Conservation (phyloP, 2,888 invertebrate genomes). For the Hydraecia micacea region DNA sequence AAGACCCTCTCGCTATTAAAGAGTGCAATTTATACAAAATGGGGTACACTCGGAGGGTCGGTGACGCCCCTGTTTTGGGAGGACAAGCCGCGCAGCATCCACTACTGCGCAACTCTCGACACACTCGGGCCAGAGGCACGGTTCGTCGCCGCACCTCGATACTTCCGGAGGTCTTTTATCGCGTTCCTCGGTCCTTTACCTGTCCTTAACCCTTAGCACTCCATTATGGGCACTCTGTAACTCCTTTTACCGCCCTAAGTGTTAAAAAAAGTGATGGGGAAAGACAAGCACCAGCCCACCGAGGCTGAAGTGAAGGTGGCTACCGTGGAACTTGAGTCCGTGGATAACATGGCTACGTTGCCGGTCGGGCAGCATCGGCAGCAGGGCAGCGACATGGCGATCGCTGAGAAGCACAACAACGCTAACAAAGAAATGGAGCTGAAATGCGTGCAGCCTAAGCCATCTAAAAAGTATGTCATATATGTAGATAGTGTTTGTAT, state of each 20-base stretch:
- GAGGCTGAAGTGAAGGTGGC: slow-evolving; percentile 96
- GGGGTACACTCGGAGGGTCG: slow-evolving; percentile 80
- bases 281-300: slow-evolving; percentile 87
- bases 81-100: slow-evolving; percentile 85
- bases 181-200: slow-evolving; percentile 77
- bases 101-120: slow-evolving; percentile 87
- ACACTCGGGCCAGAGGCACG: slow-evolving; percentile 80
- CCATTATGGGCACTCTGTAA: slow-evolving; percentile 75
- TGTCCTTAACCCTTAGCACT: slow-evolving; percentile 77
- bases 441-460: slow-evolving; percentile 95
- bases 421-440: slow-evolving; percentile 97
- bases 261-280: slow-evolving; percentile 82
- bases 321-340: slow-evolving; percentile 96
- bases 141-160: slow-evolving; percentile 81
- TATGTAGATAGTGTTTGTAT: slow-evolving; percentile 19
- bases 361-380: slow-evolving; percentile 94
- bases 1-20: slow-evolving; percentile 81
- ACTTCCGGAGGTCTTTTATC: slow-evolving; percentile 83
- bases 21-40: slow-evolving; percentile 81
- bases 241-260: slow-evolving; percentile 68
- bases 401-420: slow-evolving; percentile 95
- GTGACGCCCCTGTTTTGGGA: slow-evolving; percentile 84
- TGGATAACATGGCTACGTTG: slow-evolving; percentile 97
- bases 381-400: slow-evolving; percentile 92
- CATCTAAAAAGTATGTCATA: slow-evolving; percentile 94